These are phyloP conservation scores for Lepus americanus DNA, from an alignment of 2,113 vertebrate species.

Conservation along the genomic window DNA sequence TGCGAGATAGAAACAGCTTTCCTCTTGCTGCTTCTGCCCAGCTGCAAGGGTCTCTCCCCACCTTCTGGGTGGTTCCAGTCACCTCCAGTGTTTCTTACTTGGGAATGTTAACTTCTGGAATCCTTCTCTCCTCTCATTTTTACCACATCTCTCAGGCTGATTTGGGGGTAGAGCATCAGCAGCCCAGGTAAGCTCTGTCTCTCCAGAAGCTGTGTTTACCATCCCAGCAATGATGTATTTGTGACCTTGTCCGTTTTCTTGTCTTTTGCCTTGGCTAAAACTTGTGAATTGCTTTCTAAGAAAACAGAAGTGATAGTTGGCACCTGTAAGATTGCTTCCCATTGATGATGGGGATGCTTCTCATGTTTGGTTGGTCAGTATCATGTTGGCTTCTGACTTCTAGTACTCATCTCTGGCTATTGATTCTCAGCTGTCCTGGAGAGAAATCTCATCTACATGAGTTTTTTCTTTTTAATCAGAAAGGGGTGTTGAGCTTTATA, in stretches of 20 bases:
- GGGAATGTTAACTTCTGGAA: background rate
- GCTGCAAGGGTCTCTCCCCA: background rate
- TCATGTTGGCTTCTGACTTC: slow-evolving; percentile 4
- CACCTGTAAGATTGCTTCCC: background rate
- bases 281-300: slow-evolving; percentile 32
- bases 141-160: background rate
- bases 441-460: background rate
- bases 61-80: background rate
- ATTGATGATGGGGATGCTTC: background rate
- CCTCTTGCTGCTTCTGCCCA: too few species aligned
- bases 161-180: background rate
- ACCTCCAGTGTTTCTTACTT: background rate
- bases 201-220: background rate
- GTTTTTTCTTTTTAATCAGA: background rate
- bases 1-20: background rate
- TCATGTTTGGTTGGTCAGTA: background rate
- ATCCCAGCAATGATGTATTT: background rate
- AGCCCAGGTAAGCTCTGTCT: background rate
- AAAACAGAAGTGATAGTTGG: background rate
- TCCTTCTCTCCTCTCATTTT: background rate
- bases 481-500: slow-evolving; percentile 44
- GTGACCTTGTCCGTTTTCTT: background rate
- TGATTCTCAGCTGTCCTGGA: background rate
- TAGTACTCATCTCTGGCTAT: background rate
- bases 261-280: background rate